Percentiles rank a stretch among this genome's conserved stretches.
phyloP scores from a whole-genome alignment of 2,888 invertebrate genomes.

The Stomorhina lunata region DNA sequence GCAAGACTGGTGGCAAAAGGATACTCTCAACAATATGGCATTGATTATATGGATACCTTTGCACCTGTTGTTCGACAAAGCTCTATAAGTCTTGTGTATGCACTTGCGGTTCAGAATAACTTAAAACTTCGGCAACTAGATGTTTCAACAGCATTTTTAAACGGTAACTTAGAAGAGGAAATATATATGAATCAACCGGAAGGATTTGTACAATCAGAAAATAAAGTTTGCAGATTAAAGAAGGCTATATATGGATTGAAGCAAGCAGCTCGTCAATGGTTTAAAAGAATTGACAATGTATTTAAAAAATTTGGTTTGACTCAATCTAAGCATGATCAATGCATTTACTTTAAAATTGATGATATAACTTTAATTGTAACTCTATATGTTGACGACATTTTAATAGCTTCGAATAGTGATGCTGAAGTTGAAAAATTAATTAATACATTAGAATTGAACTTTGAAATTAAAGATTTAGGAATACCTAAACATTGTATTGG shows the following conservation, averaged over 20 bases:
- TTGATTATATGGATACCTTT: conserved; percentile 38
- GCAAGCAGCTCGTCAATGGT: background rate
- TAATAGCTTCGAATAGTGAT: background rate
- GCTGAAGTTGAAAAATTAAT: background rate
- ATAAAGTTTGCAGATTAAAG: background rate
- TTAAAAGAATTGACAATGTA: background rate
- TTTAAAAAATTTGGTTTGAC: background rate
- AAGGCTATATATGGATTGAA: background rate
- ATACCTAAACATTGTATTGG: background rate
- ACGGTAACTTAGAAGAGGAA: too few species aligned
- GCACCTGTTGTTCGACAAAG: conserved; percentile 21
- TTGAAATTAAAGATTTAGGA: background rate
- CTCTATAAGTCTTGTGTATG: background rate
- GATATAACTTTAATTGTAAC: background rate
- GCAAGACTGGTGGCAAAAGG: conserved; percentile 34
- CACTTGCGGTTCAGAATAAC: background rate
- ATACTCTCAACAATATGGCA: conserved; percentile 2
- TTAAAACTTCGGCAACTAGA: background rate
- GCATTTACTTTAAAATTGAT: background rate
- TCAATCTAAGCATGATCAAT: background rate
- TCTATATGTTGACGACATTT: background rate
- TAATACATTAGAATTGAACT: background rate
- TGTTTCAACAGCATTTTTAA: too few species aligned
- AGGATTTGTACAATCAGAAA: too few species aligned
- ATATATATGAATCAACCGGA: too few species aligned